Evolutionary conservation across 2,888 invertebrate species (phyloP), one percentile per base, ranked within the genome.

Genomic region (Pecten maximus): DNA sequence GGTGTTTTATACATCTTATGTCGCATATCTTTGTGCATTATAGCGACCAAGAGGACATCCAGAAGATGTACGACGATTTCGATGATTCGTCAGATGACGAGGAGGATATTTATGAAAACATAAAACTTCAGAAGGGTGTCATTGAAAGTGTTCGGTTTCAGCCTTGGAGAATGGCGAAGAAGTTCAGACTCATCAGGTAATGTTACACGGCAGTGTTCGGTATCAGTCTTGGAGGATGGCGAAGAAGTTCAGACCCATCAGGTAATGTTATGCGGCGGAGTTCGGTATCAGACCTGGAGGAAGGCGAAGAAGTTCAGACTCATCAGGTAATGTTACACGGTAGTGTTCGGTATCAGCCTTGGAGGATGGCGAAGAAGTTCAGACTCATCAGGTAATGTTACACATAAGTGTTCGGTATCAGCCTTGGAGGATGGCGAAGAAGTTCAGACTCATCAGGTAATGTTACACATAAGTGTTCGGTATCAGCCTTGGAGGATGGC

Each of bases 111-210:
- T 98, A 98, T 96, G 98, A 98, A 97, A 99, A 98, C 95, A 98
- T 99, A 92, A 98, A 98, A 93, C 97, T 99, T 50, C 99, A 99
- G 97, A 99, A 99, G 96, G 99, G 99, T 97, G 98, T 99, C 0
- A 97, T 99, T 92, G 98, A 98, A 93, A 98, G 98, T 87, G 98
- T 99, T 19, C 98, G 98, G 74, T 94, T 93, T 87, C 96, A 97
- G 92, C 95, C 96, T 39, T 97, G 97, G 97, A 94, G 94, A 87
- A 97, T 97, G 96, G 93, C 94, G 44, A 94, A 96, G 88, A 97
- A 97, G 92, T 92, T 97, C 44, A 92, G 96, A 74, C 96, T 96
- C 0, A 93, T 96, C 88, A 95, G 94, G 95, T 96, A 88, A 54
- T n/a, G n/a, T n/a, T n/a, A n/a, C n/a, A n/a, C n/a, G n/a, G n/a